A percentile compares a stretch with the other conserved stretches of the same genome.
Conservation (phyloP, 2,888 invertebrate genomes). For the Lasioglossum oenotherae region DNA sequence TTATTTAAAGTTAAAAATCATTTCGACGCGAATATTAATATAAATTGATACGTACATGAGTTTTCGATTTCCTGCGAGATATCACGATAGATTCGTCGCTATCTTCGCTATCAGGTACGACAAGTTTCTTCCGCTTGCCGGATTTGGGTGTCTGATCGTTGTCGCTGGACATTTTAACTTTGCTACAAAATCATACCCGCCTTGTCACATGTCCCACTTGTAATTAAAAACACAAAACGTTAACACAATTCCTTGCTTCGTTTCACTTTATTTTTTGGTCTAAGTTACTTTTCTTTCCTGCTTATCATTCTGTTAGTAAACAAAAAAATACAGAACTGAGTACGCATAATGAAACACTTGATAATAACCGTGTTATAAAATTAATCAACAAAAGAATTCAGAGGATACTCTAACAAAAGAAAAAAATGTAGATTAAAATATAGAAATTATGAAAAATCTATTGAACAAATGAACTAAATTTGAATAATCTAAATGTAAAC, state of each 20-base stretch:
- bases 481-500: neutral
- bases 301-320: neutral
- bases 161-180: constrained; percentile 78
- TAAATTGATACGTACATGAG: constrained; percentile 73
- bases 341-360: neutral
- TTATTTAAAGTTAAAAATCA: neutral
- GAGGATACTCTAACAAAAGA: neutral
- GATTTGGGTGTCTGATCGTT: constrained; percentile 73
- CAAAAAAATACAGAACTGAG: neutral
- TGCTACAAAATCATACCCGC: constrained; percentile 64
- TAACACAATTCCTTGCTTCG: neutral
- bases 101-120: constrained; percentile 78
- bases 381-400: neutral
- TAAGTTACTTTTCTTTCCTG: neutral
- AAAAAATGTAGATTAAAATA: neutral
- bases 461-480: neutral
- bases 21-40: neutral
- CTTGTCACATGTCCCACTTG: constrained; percentile 59
- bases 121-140: constrained; percentile 74
- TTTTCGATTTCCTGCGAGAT: constrained; percentile 74
- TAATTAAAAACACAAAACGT: constrained; percentile 39
- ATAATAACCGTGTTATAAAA: neutral
- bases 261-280: neutral
- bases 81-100: constrained; percentile 78
- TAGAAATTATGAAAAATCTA: neutral